A percentile compares a stretch with the other conserved stretches of the same genome.
phyloP scores from a whole-genome alignment of 2,797 vertebrate species.

The Merluccius polli region DNA sequence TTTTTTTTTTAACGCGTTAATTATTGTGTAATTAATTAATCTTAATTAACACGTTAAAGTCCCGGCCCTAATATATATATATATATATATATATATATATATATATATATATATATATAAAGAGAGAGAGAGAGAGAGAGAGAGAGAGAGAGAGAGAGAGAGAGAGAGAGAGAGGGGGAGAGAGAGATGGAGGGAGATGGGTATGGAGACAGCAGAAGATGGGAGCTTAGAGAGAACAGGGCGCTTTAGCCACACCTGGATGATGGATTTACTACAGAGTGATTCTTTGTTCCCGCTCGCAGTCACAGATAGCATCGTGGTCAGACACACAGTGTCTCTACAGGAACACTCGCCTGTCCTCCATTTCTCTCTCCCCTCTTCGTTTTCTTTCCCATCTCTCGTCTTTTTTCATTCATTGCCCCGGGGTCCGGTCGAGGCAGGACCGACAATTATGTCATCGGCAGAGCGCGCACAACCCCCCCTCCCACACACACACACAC shows the following conservation, averaged over 20 bases:
- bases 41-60: too few species aligned
- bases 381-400: too few species aligned
- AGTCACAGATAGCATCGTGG: constrained; percentile 44
- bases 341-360: not conserved
- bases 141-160: constrained; percentile 39
- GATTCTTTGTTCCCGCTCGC: constrained; percentile 57
- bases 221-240: constrained; percentile 25
- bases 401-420: too few species aligned
- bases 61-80: too few species aligned
- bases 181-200: constrained; percentile 21
- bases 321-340: constrained; percentile 36
- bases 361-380: too few species aligned
- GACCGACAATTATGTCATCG: too few species aligned
- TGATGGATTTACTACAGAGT: constrained; percentile 64
- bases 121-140: constrained; percentile 32
- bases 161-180: constrained; percentile 8
- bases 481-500: not conserved
- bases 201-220: too few species aligned
- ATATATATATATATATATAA: too few species aligned
- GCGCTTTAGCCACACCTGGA: constrained; percentile 52
- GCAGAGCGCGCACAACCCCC: constrained; percentile 34
- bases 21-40: too few species aligned
- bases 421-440: too few species aligned
- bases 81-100: too few species aligned
- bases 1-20: too few species aligned